These are phyloP conservation scores for Echeneis naucrates DNA, from an alignment of 2,797 vertebrate genomes.

Conservation along the genomic window DNA sequence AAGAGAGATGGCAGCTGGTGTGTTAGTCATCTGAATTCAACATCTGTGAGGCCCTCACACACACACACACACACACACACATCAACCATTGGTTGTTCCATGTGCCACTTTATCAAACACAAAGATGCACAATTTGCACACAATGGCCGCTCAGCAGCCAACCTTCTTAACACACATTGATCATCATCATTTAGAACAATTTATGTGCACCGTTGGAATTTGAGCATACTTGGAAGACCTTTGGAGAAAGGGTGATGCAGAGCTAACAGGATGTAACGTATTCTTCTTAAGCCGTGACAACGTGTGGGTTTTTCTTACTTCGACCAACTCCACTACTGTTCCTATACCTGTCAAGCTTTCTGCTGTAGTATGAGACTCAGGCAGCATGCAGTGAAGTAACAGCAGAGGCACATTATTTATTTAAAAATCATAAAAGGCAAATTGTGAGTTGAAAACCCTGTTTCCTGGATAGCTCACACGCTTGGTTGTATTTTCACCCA, in stretches of 20 bases:
- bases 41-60: slow-evolving; percentile 31
- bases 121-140: slow-evolving; percentile 10
- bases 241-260: too few relatives aligned
- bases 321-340: background rate
- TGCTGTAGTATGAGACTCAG: background rate
- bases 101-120: slow-evolving; percentile 7
- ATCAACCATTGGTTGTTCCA: slow-evolving; percentile 1
- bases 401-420: too few relatives aligned
- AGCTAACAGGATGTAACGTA: background rate
- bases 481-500: too few relatives aligned
- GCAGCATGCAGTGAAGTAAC: background rate
- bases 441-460: too few relatives aligned
- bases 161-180: background rate
- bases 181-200: background rate
- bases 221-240: background rate
- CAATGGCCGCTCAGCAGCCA: slow-evolving; percentile 10
- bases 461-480: too few relatives aligned
- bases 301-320: background rate
- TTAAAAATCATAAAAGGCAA: too few relatives aligned
- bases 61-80: background rate
- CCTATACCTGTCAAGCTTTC: background rate
- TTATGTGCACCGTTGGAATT: background rate
- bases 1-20: slow-evolving; percentile 67
- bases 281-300: too few relatives aligned
- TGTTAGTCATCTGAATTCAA: slow-evolving; percentile 72